Conservation (phyloP, 2,888 invertebrate genomes). For the Cantharis rufa region DNA sequence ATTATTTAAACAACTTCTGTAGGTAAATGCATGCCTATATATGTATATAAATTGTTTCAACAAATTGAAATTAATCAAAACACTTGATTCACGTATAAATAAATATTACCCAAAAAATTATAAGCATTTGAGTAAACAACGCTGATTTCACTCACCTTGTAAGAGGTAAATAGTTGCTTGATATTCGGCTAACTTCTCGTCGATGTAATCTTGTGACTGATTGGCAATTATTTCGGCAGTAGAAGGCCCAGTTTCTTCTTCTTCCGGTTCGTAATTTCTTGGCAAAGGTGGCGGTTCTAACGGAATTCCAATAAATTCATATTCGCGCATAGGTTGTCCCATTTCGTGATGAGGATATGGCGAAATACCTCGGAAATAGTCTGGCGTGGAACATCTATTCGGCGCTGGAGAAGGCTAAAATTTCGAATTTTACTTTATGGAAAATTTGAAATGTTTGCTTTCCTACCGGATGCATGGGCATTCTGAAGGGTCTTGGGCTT, state of each 20-base stretch:
- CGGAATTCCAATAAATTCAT: slow-evolving; percentile 75
- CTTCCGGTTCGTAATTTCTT: slow-evolving; percentile 59
- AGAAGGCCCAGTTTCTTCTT: slow-evolving; percentile 79
- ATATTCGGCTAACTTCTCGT: slow-evolving; percentile 91
- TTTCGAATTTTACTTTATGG: slow-evolving; percentile 2
- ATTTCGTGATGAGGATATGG: slow-evolving; percentile 47
- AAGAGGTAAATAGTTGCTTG: slow-evolving; percentile 88
- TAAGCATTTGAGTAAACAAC: too few relatives aligned
- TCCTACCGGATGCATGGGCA: slow-evolving; percentile 55
- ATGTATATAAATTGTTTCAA: not conserved
- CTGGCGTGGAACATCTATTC: slow-evolving; percentile 46
- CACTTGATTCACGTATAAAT: not conserved
- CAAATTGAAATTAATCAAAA: not conserved
- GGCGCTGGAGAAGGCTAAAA: slow-evolving; percentile 60
- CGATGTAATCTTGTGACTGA: slow-evolving; percentile 93
- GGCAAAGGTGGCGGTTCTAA: slow-evolving; percentile 65
- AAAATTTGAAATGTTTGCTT: not conserved
- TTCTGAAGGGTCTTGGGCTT: slow-evolving; percentile 53
- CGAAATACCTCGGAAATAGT: slow-evolving; percentile 48
- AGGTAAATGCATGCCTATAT: not conserved
- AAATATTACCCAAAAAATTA: not conserved
- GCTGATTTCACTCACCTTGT: slow-evolving; percentile 69
- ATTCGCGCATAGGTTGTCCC: slow-evolving; percentile 62
- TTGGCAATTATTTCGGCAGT: slow-evolving; percentile 91
- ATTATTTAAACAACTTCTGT: not conserved